These are phyloP conservation scores for Leucophenga maculata DNA, from an alignment of 2,888 invertebrate genomes.

Conservation along the genomic window DNA sequence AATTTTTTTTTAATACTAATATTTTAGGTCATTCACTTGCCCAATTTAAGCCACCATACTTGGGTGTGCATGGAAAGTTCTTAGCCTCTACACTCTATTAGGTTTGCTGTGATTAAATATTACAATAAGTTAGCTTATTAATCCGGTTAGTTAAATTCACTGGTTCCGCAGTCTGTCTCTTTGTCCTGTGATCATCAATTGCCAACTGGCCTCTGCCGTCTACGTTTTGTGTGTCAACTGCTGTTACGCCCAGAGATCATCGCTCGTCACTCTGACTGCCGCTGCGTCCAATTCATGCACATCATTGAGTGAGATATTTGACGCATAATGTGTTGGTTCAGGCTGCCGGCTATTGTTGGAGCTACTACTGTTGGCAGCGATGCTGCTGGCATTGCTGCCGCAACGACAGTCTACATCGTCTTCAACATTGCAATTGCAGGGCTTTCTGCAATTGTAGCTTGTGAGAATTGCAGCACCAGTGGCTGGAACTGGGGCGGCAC, in stretches of 20 bases:
- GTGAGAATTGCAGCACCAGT: constrained; percentile 26
- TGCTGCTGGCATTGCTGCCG: constrained; percentile 56
- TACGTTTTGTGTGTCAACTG: constrained; percentile 19
- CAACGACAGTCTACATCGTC: constrained; percentile 59
- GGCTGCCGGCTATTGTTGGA: constrained; percentile 61
- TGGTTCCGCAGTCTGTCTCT: constrained; percentile 58
- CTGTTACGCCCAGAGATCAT: constrained; percentile 69
- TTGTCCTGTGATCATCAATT: constrained; percentile 30
- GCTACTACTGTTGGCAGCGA: constrained; percentile 62
- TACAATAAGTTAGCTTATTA: constrained; percentile 19
- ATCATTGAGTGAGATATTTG: constrained; percentile 65
- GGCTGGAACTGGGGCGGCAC: constrained; percentile 33
- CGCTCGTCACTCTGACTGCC: constrained; percentile 39
- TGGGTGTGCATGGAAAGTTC: not conserved
- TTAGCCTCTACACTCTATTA: constrained; percentile 30
- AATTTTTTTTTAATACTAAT: constrained; percentile 26
- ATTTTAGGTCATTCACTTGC: not conserved
- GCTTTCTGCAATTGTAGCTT: constrained; percentile 68
- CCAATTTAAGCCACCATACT: not conserved
- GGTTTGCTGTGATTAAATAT: constrained; percentile 28
- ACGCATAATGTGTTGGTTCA: constrained; percentile 66
- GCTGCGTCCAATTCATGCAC: constrained; percentile 56
- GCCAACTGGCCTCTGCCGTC: constrained; percentile 22
- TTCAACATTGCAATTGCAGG: constrained; percentile 61
- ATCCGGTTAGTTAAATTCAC: constrained; percentile 57